Evolutionary conservation across 2,797 vertebrate species (phyloP).

Genomic region (Gymnothorax javanicus): DNA sequence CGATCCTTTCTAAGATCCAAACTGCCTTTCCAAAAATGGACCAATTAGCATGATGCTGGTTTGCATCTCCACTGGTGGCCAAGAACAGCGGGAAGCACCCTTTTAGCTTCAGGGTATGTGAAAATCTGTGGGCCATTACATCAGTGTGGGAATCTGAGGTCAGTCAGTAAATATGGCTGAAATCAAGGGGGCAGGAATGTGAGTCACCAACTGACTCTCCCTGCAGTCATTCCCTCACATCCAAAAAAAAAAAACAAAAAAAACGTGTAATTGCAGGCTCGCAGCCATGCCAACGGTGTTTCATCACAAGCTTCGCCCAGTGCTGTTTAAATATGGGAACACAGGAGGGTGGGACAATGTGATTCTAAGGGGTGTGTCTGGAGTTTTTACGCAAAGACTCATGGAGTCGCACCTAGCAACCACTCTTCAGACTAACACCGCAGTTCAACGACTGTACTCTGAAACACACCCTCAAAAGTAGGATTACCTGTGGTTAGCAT

Average conservation of each 20-base stretch:
- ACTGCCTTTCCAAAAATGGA: neutral
- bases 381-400: neutral
- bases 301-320: neutral
- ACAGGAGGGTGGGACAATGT: neutral
- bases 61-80: neutral
- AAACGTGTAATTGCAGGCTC: neutral
- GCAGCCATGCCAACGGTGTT: neutral
- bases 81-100: neutral
- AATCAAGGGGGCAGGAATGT: neutral
- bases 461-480: neutral
- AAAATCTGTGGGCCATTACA: neutral
- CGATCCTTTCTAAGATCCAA: neutral
- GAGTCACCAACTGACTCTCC: slow-evolving; percentile 13
- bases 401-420: slow-evolving; percentile 3
- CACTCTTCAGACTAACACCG: neutral
- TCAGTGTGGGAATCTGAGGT: slow-evolving; percentile 20
- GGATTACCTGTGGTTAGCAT: neutral
- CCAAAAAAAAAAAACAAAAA: neutral
- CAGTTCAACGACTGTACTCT: neutral
- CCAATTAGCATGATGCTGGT: neutral
- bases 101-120: neutral
- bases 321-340: neutral
- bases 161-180: neutral
- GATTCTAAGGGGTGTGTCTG: neutral
- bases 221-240: neutral